Evolutionary conservation across 2,888 invertebrate genomes (phyloP), one percentile per base, ranked within the genome.

Genomic region (Drosophila cracens): DNA sequence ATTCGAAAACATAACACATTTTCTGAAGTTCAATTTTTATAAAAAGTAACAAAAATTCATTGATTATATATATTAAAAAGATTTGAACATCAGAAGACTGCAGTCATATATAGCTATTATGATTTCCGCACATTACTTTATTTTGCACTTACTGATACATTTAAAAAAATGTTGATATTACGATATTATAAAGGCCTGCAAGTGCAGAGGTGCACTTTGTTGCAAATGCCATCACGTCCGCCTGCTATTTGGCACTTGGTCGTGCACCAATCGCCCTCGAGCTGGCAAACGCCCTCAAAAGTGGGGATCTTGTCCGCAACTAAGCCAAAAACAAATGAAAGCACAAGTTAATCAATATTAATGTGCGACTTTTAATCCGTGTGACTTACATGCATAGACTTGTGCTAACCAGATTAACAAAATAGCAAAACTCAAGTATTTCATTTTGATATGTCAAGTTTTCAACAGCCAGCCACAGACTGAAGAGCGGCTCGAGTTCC

Each of bases 191-290:
- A 76, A 29, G 79, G 89, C 54, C 78, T 74, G 75, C 91, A 91
- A 36, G 77, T 40, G 68, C 91, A 91, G 56, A 90, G 80, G 57
- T 75, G 76, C 46, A 67, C 73, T 67, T 91, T 91, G 43, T 90
- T 81, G 66, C 91, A 91, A 6, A 78, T 63, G 29, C 91, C 91
- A 63, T 82, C 91, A 51, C 90, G 82, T 64, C 89, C 91, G n/a
- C 91, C 91, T 7, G 83, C 85, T 31, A 84, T 77, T 74, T 87
- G 84, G 66, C 91, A 91, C 34, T 67, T 70, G 27, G 70, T 59
- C 4, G 79, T 70, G 70, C 91, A 92, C 76, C 81, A 76, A 46
- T 91, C 92, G 33, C 87, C 91, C n/a, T 74, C 63, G 18, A 73
- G 34, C 58, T 88, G 81, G 72, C 90, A 91, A 27, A 91, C 65